phyloP scores from a whole-genome alignment of 2,797 vertebrate genomes.

The Glyptemys insculpta region DNA sequence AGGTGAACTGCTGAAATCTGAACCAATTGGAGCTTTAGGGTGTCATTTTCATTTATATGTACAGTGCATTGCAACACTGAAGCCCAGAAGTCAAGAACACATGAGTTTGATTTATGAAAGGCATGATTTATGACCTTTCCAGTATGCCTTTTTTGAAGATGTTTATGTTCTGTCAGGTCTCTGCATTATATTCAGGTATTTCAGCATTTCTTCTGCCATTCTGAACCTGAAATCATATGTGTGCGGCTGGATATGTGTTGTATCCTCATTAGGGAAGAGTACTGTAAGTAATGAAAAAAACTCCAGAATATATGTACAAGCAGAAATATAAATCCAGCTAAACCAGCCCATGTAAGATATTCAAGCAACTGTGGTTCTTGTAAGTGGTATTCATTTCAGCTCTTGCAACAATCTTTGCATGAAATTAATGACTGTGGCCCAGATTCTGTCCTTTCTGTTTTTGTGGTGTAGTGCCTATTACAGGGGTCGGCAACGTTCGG shows the following conservation, averaged over 20 bases:
- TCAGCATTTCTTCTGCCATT: neutral
- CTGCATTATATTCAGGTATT: neutral
- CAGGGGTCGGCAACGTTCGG: no score
- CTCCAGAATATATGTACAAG: no score
- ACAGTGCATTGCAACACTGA: neutral
- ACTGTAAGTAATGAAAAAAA: neutral
- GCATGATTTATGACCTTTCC: neutral
- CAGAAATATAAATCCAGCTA: no score
- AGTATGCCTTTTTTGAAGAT: neutral
- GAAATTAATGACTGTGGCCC: neutral
- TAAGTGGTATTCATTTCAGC: neutral
- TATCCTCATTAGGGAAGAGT: neutral
- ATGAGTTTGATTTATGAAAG: neutral
- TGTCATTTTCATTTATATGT: neutral
- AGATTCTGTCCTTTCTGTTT: neutral
- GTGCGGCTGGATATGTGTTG: neutral
- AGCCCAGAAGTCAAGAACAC: neutral
- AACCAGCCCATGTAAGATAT: neutral
- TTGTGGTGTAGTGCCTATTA: neutral
- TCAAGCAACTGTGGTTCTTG: neutral
- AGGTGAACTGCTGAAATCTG: neutral
- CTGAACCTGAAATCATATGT: neutral
- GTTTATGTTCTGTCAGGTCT: rapidly evolving
- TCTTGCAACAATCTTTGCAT: neutral
- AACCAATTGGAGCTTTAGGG: neutral